These are phyloP conservation scores for Archilochus colubris DNA, from an alignment of 2,113 vertebrate genomes.

Conservation along the genomic window DNA sequence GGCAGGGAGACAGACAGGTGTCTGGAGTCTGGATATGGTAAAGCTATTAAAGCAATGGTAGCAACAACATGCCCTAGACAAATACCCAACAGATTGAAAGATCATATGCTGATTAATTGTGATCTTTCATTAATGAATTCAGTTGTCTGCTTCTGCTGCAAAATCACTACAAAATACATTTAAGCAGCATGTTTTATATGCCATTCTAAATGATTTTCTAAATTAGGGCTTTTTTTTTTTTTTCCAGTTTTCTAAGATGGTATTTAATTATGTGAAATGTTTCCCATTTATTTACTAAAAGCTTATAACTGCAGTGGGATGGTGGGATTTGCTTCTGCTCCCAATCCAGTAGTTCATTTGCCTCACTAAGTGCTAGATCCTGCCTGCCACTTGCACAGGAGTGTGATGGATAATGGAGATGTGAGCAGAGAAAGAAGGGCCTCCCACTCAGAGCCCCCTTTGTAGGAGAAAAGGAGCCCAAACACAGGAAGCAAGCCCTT, in stretches of 20 bases:
- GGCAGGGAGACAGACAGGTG: not conserved
- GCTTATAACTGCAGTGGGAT: conserved; percentile 25
- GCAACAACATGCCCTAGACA: not conserved
- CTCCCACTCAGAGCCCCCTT: accelerated
- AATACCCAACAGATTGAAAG: not conserved
- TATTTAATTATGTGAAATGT: conserved; percentile 69
- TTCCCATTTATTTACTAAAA: conserved; percentile 62
- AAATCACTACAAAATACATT: conserved; percentile 48
- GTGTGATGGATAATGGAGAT: not conserved
- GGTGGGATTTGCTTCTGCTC: conserved; percentile 47
- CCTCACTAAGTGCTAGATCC: not conserved
- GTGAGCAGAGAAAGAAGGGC: not conserved
- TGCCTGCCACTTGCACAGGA: not conserved
- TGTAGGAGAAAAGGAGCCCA: not conserved
- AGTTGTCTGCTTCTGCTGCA: conserved; percentile 23
- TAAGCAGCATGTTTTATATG: conserved; percentile 50
- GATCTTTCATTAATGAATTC: conserved; percentile 30
- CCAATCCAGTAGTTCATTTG: conserved; percentile 19
- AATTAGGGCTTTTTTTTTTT: conserved; percentile 38
- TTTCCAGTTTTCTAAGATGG: conserved; percentile 18
- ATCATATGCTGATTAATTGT: conserved; percentile 33
- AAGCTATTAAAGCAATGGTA: conserved; percentile 25
- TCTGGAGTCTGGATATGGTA: not conserved
- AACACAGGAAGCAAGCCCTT: not conserved
- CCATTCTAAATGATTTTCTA: conserved; percentile 48